Conservation (phyloP, 2,888 invertebrate species). For the Callinectes sapidus region DNA sequence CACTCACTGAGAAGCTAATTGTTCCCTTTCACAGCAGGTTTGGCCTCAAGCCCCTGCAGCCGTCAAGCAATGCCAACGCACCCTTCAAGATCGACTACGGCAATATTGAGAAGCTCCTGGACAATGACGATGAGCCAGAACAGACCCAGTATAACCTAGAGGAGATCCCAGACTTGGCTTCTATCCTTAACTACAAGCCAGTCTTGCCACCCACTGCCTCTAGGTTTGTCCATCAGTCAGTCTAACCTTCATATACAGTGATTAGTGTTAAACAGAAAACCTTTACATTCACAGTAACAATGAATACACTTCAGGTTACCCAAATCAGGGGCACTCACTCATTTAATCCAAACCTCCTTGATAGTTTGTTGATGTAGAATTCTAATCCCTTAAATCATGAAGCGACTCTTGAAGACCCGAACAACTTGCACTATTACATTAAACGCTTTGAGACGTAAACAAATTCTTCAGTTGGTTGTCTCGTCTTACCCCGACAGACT, state of each 20-base stretch:
- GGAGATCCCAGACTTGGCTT: slow-evolving; percentile 68
- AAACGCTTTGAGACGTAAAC: too few relatives aligned
- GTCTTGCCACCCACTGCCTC: slow-evolving; percentile 67
- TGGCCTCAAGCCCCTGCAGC: slow-evolving; percentile 49
- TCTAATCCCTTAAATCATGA: too few relatives aligned
- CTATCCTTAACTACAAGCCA: slow-evolving; percentile 69
- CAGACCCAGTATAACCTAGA: slow-evolving; percentile 61
- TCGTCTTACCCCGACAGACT: slow-evolving; percentile 43
- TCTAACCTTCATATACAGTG: too few relatives aligned
- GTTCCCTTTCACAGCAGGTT: slow-evolving; percentile 30
- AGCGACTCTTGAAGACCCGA: too few relatives aligned
- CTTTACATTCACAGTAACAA: not conserved
- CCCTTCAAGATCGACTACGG: slow-evolving; percentile 70
- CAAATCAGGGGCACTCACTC: too few relatives aligned
- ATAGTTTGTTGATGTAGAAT: too few relatives aligned
- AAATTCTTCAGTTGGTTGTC: not conserved
- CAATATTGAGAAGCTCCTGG: slow-evolving; percentile 68
- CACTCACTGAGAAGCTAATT: not conserved
- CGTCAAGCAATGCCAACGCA: slow-evolving; percentile 32
- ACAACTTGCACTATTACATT: not conserved
- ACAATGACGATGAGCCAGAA: slow-evolving; percentile 48
- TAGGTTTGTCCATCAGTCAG: slow-evolving; percentile 43
- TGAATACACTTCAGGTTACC: too few relatives aligned
- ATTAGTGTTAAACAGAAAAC: not conserved
- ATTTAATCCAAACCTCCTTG: too few relatives aligned